A percentile compares a stretch with the other conserved stretches of the same genome.
Conservation (phyloP, 1,140 invertebrate genomes). For the Dolichoris vasculosae region DNA sequence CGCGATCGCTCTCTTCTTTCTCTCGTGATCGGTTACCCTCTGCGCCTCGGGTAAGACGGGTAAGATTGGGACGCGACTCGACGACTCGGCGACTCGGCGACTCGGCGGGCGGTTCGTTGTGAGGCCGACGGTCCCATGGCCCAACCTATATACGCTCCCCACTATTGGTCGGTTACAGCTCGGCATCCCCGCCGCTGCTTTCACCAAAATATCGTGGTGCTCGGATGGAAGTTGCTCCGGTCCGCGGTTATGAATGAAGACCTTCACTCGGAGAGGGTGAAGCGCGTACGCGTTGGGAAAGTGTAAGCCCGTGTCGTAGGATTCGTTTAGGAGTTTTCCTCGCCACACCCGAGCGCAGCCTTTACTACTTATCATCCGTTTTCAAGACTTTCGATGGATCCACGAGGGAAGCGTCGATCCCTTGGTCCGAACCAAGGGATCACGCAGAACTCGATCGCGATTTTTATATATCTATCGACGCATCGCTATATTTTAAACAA, state of each 20-base stretch:
- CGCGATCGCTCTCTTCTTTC: background rate
- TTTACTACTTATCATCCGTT: background rate
- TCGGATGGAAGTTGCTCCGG: too few relatives aligned
- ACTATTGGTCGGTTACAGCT: slow-evolving; percentile 28
- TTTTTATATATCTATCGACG: too few relatives aligned
- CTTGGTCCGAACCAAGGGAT: too few relatives aligned
- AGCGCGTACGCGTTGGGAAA: background rate
- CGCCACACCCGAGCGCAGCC: too few relatives aligned
- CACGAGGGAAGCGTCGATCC: too few relatives aligned
- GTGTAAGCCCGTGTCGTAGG: too few relatives aligned
- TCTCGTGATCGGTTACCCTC: background rate
- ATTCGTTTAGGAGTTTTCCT: background rate
- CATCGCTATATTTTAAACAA: background rate
- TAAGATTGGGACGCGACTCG: slow-evolving; percentile 21
- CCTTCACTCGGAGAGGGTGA: background rate
- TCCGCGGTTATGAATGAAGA: background rate
- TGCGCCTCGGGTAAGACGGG: background rate
- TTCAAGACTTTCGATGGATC: background rate
- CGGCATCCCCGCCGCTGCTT: background rate
- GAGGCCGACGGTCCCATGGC: slow-evolving; percentile 68
- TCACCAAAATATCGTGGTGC: slow-evolving; percentile 42
- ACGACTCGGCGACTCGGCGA: too few relatives aligned
- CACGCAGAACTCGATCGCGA: too few relatives aligned
- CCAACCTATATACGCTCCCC: slow-evolving; percentile 73
- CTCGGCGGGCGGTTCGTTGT: slow-evolving; percentile 64